These are phyloP conservation scores for Punctoribates punctum DNA, from an alignment of 2,888 invertebrate species.

Conservation along the genomic window DNA sequence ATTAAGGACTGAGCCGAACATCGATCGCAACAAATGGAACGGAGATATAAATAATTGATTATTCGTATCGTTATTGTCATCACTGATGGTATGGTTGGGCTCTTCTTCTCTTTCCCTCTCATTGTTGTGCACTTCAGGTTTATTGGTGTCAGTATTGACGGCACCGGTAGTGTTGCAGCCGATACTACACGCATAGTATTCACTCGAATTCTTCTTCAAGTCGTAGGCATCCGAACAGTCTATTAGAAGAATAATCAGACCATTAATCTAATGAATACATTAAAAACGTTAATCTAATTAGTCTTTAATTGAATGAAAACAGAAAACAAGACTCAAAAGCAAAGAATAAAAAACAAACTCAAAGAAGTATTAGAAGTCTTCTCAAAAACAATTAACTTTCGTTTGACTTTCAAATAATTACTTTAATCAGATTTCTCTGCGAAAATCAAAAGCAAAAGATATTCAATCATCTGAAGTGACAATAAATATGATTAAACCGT, in stretches of 20 bases:
- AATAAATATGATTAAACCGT: neutral
- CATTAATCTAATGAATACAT: constrained; percentile 2
- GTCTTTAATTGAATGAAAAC: neutral
- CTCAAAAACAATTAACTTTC: no score
- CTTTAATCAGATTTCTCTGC: no score
- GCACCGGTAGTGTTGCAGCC: constrained; percentile 17
- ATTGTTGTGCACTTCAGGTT: constrained; percentile 2
- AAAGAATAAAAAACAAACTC: neutral
- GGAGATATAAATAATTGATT: constrained; percentile 29
- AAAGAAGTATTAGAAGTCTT: neutral
- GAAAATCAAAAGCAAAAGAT: neutral
- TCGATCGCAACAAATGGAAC: constrained; percentile 20
- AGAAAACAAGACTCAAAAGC: neutral
- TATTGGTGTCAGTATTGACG: neutral
- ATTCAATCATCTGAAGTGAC: neutral
- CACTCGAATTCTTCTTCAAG: neutral
- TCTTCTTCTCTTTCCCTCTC: neutral
- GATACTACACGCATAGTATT: constrained; percentile 28
- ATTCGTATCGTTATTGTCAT: neutral
- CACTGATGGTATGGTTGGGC: neutral
- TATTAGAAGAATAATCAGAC: neutral
- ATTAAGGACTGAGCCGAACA: neutral
- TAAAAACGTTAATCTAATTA: neutral
- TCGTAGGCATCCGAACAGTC: neutral
- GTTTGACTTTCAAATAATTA: no score